Evolutionary conservation across 2,888 invertebrate species (phyloP).

Genomic region (Tromatobia lineatoria): DNA sequence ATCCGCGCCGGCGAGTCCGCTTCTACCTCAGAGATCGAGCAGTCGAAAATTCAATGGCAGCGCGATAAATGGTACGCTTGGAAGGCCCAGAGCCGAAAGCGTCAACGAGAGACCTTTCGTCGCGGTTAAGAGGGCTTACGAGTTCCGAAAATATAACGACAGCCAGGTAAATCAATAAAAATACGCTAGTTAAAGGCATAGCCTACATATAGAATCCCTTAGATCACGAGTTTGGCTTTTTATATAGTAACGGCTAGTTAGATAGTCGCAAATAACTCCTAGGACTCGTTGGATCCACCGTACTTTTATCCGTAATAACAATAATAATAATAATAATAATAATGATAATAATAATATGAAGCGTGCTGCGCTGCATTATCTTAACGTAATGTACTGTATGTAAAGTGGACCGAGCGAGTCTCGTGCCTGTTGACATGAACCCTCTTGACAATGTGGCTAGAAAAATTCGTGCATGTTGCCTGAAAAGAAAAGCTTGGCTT

Average conservation of each 20-base stretch:
- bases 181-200: constrained; percentile 31
- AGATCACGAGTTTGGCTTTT: constrained; percentile 45
- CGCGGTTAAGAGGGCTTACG: constrained; percentile 87
- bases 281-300: constrained; percentile 9
- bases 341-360: neutral
- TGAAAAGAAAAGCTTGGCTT: constrained; percentile 82
- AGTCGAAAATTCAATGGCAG: constrained; percentile 85
- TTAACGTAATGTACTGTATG: constrained; percentile 7
- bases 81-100: constrained; percentile 83
- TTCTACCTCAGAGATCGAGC: constrained; percentile 86
- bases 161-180: constrained; percentile 85
- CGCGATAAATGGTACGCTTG: constrained; percentile 82
- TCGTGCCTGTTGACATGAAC: constrained; percentile 10
- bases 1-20: constrained; percentile 86
- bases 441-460: constrained; percentile 34
- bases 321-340: neutral
- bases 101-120: constrained; percentile 89
- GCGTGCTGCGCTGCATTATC: neutral
- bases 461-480: constrained; percentile 69
- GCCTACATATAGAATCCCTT: constrained; percentile 11
- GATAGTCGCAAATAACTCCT: constrained; percentile 46
- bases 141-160: constrained; percentile 84
- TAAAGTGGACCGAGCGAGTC: constrained; percentile 20
- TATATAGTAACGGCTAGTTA: constrained; percentile 34
- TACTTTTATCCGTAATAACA: constrained; percentile 1